Percentiles rank a stretch among this genome's conserved stretches.
Evolutionary conservation across 2,888 invertebrate species (phyloP).

Genomic region (Drosophila phalerata): DNA sequence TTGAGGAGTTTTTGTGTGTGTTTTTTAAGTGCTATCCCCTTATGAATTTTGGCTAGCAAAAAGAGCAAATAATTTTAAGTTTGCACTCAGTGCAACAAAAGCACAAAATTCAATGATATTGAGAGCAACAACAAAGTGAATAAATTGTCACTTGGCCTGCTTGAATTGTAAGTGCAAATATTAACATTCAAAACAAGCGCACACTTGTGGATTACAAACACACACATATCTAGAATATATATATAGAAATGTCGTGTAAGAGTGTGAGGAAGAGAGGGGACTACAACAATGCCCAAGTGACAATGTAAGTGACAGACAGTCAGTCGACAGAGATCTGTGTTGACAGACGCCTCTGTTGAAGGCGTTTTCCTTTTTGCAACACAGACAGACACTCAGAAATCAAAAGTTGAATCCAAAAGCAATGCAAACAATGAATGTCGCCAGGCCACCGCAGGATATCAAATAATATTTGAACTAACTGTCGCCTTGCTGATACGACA

Average conservation of each 20-base stretch:
- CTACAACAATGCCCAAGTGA: conserved; percentile 70
- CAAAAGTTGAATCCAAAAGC: conserved; percentile 69
- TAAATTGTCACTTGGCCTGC: conserved; percentile 77
- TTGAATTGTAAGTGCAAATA: conserved; percentile 77
- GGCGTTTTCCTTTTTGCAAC: conserved; percentile 43
- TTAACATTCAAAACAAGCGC: conserved; percentile 80
- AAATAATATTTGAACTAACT: conserved; percentile 76
- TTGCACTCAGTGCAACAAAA: conserved; percentile 50
- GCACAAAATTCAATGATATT: conserved; percentile 56
- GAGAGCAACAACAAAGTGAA: conserved; percentile 68
- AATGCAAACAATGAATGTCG: conserved; percentile 73
- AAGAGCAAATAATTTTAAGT: conserved; percentile 57
- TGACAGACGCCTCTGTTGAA: conserved; percentile 34
- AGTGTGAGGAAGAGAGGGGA: conserved; percentile 10
- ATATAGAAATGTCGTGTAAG: conserved; percentile 1
- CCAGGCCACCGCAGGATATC: conserved; percentile 75
- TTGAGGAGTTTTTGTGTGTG: not conserved
- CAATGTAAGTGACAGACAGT: conserved; percentile 69
- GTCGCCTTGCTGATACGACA: conserved; percentile 27
- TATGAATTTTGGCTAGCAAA: conserved; percentile 22
- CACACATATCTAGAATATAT: conserved; percentile 11
- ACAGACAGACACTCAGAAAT: conserved; percentile 51
- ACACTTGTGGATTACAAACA: conserved; percentile 69
- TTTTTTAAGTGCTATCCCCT: not conserved
- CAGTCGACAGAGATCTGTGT: not conserved